Conservation (phyloP, 23 tunicate species). For the Halocynthia aurantium region DNA sequence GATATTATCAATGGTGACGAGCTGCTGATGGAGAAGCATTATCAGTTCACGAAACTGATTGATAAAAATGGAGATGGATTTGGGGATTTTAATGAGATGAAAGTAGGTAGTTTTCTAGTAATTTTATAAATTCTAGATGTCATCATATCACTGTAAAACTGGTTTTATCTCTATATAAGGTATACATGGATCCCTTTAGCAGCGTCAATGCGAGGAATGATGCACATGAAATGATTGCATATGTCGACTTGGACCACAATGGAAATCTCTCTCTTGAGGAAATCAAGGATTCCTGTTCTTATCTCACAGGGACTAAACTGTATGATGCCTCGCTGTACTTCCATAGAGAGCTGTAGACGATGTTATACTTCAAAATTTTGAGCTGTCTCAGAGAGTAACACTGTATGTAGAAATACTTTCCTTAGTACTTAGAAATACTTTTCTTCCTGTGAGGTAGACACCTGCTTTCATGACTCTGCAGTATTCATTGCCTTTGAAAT, state of each 20-base stretch:
- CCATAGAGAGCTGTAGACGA: slow-evolving; percentile 9
- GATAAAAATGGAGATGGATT: slow-evolving; percentile 17
- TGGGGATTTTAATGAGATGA: background rate
- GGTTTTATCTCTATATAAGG: slow-evolving; percentile 3
- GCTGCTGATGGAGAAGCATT: background rate
- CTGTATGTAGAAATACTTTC: too few species aligned
- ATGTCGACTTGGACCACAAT: slow-evolving; percentile 15
- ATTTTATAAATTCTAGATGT: background rate
- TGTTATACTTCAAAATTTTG: too few species aligned
- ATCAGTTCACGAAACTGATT: slow-evolving; percentile 14
- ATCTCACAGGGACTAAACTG: slow-evolving; percentile 28
- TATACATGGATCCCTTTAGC: slow-evolving; percentile 26
- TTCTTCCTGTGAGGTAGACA: too few species aligned
- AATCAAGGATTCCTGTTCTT: slow-evolving; percentile 24
- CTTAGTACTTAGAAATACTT: too few species aligned
- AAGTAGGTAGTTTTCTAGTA: slow-evolving; percentile 1
- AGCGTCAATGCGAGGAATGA: slow-evolving; percentile 25
- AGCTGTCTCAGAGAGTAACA: too few species aligned
- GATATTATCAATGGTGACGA: slow-evolving; percentile 12
- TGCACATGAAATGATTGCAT: slow-evolving; percentile 24
- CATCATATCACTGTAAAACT: too few species aligned
- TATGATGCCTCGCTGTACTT: slow-evolving; percentile 21
- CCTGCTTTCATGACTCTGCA: too few species aligned
- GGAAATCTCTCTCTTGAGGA: slow-evolving; percentile 10
- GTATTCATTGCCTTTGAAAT: too few species aligned